Conservation (phyloP, 2,113 vertebrate genomes). For the Callaeas wilsoni region DNA sequence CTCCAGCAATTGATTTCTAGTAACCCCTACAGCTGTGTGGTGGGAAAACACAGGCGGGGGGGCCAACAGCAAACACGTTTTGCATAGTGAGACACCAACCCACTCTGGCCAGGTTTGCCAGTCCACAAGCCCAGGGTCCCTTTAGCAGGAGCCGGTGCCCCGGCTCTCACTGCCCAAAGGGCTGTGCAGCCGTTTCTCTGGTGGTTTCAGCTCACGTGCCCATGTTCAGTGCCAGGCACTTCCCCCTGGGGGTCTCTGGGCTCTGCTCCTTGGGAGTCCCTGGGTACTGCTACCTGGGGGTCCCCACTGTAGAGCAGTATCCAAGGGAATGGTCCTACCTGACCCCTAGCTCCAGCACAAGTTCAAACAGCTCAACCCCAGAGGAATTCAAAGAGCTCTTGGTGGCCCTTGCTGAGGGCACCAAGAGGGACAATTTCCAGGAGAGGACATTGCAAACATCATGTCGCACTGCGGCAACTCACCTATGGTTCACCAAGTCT, state of each 20-base stretch:
- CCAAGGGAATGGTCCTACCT: not conserved
- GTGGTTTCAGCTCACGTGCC: not conserved
- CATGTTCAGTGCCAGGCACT: not conserved
- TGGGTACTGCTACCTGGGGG: not conserved
- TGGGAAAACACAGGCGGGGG: not conserved
- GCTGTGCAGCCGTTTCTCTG: not conserved
- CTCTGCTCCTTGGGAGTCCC: not conserved
- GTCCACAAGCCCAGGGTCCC: not conserved
- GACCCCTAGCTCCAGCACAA: not conserved
- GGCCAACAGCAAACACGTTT: not conserved
- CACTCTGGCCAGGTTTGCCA: not conserved
- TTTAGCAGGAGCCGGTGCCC: fast-evolving
- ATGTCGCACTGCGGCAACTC: not conserved
- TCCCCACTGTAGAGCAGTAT: not conserved
- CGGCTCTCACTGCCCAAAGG: not conserved
- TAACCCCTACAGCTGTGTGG: not conserved
- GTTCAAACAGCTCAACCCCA: not conserved
- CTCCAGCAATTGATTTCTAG: not conserved
- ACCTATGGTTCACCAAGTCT: not conserved
- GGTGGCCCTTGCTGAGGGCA: not conserved
- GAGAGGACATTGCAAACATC: not conserved
- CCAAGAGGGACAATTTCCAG: not conserved
- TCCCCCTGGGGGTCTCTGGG: not conserved
- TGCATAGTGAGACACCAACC: not conserved
- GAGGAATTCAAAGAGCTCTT: not conserved